Evolutionary conservation across 2,888 invertebrate species (phyloP).

Genomic region (Calameuta pallipes): DNA sequence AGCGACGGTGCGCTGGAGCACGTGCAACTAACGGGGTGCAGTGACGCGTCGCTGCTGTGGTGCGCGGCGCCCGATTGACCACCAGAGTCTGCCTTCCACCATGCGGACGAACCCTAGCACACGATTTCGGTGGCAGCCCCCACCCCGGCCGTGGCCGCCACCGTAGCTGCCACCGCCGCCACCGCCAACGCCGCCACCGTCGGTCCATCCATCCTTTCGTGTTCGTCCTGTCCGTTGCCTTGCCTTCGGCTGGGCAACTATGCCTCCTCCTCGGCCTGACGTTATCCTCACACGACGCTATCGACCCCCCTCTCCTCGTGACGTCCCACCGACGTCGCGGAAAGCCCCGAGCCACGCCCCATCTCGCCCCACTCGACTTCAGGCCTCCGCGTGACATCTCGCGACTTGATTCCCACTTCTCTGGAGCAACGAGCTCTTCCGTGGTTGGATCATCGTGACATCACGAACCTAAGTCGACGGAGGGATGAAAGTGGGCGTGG

Average conservation of each 20-base stretch:
- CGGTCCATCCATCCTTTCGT: background rate
- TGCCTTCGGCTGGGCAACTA: slow-evolving; percentile 17
- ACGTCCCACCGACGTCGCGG: slow-evolving; percentile 12
- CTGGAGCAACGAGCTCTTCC: too few relatives aligned
- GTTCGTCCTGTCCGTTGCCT: background rate
- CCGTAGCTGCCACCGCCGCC: slow-evolving; percentile 29
- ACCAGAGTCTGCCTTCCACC: slow-evolving; percentile 62
- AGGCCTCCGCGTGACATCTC: too few relatives aligned
- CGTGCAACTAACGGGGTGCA: slow-evolving; percentile 59
- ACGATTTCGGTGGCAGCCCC: slow-evolving; percentile 50
- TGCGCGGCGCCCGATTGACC: slow-evolving; percentile 66
- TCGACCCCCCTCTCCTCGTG: background rate
- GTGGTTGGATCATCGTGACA: background rate
- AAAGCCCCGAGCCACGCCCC: slow-evolving; percentile 30
- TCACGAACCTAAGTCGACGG: slow-evolving; percentile 11
- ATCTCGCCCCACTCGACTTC: slow-evolving; percentile 11
- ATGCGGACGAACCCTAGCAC: slow-evolving; percentile 54
- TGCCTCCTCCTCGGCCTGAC: background rate
- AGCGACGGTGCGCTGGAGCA: slow-evolving; percentile 56
- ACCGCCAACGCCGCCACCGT: slow-evolving; percentile 20
- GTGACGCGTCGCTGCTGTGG: slow-evolving; percentile 64
- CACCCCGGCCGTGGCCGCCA: slow-evolving; percentile 27
- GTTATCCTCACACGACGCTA: background rate
- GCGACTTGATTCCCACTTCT: too few relatives aligned
- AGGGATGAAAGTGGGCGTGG: slow-evolving; percentile 34